phyloP scores from a whole-genome alignment of 2,888 invertebrate genomes.

The Drosophila eohydei region DNA sequence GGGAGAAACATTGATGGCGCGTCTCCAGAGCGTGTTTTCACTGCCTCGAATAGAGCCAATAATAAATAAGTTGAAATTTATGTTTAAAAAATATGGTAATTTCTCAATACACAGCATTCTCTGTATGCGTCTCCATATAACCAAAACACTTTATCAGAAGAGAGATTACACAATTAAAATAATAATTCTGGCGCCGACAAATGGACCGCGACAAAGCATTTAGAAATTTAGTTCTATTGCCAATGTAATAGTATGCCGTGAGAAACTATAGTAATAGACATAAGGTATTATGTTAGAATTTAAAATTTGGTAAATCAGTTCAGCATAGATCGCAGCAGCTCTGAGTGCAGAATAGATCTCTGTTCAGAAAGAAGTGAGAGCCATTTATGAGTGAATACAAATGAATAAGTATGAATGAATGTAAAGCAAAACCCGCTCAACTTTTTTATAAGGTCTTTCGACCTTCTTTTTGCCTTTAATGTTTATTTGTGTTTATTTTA shows the following conservation, averaged over 20 bases:
- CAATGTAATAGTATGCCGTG: too few species aligned
- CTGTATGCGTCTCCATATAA: neutral
- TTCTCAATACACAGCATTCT: neutral
- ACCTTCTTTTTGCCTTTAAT: conserved; percentile 12
- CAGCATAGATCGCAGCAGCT: too few species aligned
- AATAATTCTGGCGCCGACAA: neutral
- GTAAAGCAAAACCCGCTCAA: neutral
- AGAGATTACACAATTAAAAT: neutral
- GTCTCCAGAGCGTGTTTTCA: neutral
- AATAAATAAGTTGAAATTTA: neutral
- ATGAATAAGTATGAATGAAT: neutral
- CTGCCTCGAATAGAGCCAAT: neutral
- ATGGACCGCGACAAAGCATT: too few species aligned
- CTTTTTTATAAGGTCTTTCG: conserved; percentile 19
- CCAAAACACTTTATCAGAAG: neutral
- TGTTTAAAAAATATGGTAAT: neutral
- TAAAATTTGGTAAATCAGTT: too few species aligned
- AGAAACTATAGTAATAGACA: too few species aligned
- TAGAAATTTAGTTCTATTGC: too few species aligned
- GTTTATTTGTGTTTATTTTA: conserved; percentile 12
- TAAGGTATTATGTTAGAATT: too few species aligned
- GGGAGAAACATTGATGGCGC: neutral
- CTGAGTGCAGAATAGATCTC: too few species aligned
- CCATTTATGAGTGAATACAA: too few species aligned
- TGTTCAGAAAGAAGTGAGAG: too few species aligned